Evolutionary conservation across 2,797 vertebrate genomes (phyloP).

Genomic region (Vespertilio murinus): DNA sequence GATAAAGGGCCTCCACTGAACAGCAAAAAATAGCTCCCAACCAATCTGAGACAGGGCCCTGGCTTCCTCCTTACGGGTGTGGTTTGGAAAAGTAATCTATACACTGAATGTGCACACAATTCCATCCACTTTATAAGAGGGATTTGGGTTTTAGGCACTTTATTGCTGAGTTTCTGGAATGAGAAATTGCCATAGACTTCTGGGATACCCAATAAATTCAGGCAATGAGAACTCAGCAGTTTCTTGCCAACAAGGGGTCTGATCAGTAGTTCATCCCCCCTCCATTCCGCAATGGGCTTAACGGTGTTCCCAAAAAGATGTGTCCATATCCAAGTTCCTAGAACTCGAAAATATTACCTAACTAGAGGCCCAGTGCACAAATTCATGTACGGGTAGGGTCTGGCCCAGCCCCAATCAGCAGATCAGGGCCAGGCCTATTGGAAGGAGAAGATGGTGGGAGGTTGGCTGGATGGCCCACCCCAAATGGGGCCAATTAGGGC

Average conservation of each 20-base stretch:
- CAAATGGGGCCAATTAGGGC: too few species aligned
- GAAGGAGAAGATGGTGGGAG: too few species aligned
- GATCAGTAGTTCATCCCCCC: rapidly evolving
- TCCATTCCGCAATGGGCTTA: too few species aligned
- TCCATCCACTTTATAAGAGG: background rate
- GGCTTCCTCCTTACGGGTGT: background rate
- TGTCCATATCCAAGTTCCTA: too few species aligned
- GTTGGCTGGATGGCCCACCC: too few species aligned
- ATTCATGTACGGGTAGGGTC: too few species aligned
- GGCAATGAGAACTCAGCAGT: rapidly evolving
- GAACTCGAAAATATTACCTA: rapidly evolving
- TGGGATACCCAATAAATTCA: background rate
- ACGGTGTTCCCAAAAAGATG: rapidly evolving
- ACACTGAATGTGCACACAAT: rapidly evolving
- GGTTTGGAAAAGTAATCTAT: background rate
- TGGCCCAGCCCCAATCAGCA: too few species aligned
- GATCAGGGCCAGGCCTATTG: too few species aligned
- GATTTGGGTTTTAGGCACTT: background rate
- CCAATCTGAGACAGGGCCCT: background rate
- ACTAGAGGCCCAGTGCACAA: too few species aligned
- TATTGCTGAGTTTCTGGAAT: background rate
- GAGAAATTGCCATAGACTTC: background rate
- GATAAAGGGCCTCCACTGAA: background rate
- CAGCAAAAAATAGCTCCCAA: background rate
- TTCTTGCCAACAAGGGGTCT: rapidly evolving